phyloP scores from a whole-genome alignment of 2,113 vertebrate genomes.

The Chaetorhynchus papuensis region DNA sequence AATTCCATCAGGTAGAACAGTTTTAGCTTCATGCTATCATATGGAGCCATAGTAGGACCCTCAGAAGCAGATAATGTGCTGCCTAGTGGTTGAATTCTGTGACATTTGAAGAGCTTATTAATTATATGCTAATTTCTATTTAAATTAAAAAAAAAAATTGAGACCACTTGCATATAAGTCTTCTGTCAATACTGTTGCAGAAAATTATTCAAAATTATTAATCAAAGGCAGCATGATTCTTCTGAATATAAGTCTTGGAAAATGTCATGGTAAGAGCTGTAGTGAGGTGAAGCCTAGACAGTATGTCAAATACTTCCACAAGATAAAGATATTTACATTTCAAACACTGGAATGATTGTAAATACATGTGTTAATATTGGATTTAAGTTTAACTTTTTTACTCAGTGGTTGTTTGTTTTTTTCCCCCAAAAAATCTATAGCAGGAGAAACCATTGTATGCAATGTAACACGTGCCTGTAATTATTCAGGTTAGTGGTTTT shows the following conservation, averaged over 20 bases:
- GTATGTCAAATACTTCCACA: background rate
- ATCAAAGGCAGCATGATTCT: background rate
- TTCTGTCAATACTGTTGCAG: background rate
- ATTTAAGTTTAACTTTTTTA: background rate
- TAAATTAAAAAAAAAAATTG: background rate
- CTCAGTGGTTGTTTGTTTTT: background rate
- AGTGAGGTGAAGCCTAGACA: background rate
- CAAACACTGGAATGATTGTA: background rate
- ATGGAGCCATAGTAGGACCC: background rate
- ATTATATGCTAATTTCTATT: background rate
- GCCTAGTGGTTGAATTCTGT: background rate
- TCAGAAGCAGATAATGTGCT: background rate
- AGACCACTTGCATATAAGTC: background rate
- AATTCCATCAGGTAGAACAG: background rate
- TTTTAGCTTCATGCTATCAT: background rate
- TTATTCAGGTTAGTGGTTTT: constrained; percentile 68
- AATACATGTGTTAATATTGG: background rate
- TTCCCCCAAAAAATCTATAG: background rate
- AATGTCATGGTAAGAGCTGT: background rate
- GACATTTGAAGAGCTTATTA: background rate
- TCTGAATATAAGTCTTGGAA: background rate
- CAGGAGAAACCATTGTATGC: constrained; percentile 61
- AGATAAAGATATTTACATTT: background rate
- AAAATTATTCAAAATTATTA: background rate
- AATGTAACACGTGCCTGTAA: constrained; percentile 66